A percentile compares a stretch with the other conserved stretches of the same genome.
Evolutionary conservation across 2,888 invertebrate species (phyloP).

Genomic region (Vesta saturnalis): DNA sequence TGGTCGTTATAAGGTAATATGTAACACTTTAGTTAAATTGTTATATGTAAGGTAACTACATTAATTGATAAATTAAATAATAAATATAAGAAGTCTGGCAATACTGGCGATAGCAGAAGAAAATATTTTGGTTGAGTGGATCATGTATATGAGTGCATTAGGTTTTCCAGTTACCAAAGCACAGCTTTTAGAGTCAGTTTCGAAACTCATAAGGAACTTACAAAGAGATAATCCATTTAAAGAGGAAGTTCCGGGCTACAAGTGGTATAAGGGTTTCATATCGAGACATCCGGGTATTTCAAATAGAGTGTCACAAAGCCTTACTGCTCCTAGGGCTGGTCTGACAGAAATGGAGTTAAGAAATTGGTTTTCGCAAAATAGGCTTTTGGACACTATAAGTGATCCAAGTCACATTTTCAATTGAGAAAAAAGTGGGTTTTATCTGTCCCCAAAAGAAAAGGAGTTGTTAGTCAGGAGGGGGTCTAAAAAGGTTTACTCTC

Average conservation of each 20-base stretch:
- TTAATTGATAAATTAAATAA: no score
- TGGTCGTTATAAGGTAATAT: no score
- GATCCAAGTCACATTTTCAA: no score
- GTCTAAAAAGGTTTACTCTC: no score
- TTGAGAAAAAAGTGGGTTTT: no score
- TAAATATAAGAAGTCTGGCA: no score
- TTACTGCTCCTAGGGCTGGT: not conserved
- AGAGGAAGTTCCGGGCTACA: not conserved
- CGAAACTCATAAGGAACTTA: not conserved
- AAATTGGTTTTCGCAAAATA: not conserved
- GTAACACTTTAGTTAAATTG: no score
- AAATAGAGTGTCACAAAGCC: not conserved
- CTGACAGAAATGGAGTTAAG: no score
- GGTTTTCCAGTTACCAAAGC: not conserved
- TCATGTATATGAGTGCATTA: not conserved
- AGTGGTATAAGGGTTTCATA: not conserved
- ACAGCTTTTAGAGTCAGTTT: not conserved
- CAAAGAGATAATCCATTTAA: not conserved
- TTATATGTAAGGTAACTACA: no score
- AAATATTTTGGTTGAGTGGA: constrained; percentile 3
- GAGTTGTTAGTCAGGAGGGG: not conserved
- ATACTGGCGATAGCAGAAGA: not conserved
- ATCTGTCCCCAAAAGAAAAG: not conserved
- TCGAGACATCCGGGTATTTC: not conserved
- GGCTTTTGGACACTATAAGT: not conserved